Conservation (phyloP, 2,113 vertebrate species). For the Copsychus sechellarum region DNA sequence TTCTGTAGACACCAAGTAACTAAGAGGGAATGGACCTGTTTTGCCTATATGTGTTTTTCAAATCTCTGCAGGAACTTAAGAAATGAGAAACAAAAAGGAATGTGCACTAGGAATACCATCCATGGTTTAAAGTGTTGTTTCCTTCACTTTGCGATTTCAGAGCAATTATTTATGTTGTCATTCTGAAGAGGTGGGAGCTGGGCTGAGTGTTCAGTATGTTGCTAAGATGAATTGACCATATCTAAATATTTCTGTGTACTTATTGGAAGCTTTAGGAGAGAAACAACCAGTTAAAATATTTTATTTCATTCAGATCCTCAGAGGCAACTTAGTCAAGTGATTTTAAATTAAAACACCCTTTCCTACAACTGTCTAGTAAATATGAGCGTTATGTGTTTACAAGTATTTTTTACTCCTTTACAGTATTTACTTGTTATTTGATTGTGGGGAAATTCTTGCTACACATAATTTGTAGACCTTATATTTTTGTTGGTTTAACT, state of each 20-base stretch:
- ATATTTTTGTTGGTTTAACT: not conserved
- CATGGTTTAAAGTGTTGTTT: not conserved
- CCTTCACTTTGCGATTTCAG: not conserved
- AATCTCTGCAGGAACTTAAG: conserved; percentile 3
- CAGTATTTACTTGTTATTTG: not conserved
- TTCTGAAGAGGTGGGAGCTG: not conserved
- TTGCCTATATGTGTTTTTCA: conserved; percentile 6
- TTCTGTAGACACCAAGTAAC: not conserved
- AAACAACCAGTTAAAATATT: not conserved
- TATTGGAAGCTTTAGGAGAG: not conserved
- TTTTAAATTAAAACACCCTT: not conserved
- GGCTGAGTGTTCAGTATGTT: not conserved
- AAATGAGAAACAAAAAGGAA: not conserved
- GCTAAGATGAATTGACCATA: not conserved
- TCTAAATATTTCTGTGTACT: not conserved
- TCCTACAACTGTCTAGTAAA: not conserved
- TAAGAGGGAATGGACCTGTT: conserved; percentile 2
- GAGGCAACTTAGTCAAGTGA: not conserved
- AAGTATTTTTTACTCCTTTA: not conserved
- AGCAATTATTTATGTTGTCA: not conserved
- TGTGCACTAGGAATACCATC: not conserved
- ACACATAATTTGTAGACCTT: not conserved
- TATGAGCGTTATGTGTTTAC: not conserved
- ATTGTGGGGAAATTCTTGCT: not conserved
- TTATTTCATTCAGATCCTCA: not conserved